Evolutionary conservation across 2,888 invertebrate species (phyloP).

Genomic region (Spilosoma lubricipeda): DNA sequence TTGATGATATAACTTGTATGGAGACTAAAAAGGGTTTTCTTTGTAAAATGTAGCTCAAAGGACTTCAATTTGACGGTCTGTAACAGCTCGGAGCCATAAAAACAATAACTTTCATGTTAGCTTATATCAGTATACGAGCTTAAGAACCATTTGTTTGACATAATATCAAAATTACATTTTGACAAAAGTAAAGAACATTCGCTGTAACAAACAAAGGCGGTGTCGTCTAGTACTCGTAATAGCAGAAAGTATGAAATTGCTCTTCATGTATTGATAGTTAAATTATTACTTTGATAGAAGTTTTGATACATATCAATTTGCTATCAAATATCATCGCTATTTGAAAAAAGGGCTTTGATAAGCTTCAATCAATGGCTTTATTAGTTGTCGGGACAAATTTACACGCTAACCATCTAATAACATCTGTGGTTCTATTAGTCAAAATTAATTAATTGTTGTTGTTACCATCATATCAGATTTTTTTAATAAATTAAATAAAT

Average conservation of each 20-base stretch:
- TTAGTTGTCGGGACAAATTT: too few relatives aligned
- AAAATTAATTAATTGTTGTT: background rate
- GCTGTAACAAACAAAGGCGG: conserved; percentile 29
- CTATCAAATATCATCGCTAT: too few relatives aligned
- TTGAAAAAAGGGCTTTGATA: background rate
- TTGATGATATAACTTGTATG: background rate
- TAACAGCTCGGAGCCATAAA: conserved; percentile 13
- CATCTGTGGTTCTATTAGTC: background rate
- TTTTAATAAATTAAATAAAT: too few relatives aligned
- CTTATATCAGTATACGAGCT: conserved; percentile 18
- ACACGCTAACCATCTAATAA: too few relatives aligned
- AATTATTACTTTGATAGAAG: conserved; percentile 14
- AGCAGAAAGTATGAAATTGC: conserved; percentile 36
- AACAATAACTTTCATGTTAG: conserved; percentile 4
- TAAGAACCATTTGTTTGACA: too few relatives aligned
- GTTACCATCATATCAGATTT: background rate
- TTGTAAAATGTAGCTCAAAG: conserved; percentile 2
- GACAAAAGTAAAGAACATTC: conserved; percentile 31
- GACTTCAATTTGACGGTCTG: background rate
- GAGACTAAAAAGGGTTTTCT: background rate
- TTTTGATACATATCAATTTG: too few relatives aligned
- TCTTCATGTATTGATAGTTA: conserved; percentile 32
- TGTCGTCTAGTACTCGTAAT: conserved; percentile 31
- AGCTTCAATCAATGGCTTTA: background rate
- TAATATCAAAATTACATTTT: conserved; percentile 31